phyloP scores from a whole-genome alignment of 2,888 invertebrate genomes.

The Meliscaeva auricollis region DNA sequence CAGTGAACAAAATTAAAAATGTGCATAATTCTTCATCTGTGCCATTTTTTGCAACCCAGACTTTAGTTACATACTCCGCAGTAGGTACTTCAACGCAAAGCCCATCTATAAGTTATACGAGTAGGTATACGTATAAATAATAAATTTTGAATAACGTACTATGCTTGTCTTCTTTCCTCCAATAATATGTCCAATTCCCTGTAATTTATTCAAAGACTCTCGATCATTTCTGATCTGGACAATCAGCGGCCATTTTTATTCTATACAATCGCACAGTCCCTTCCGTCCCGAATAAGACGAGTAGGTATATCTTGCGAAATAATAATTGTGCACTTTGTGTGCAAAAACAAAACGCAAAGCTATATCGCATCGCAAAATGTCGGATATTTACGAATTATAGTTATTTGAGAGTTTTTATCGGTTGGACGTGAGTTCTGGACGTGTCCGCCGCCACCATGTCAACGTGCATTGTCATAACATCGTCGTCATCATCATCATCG shows the following conservation, averaged over 20 bases:
- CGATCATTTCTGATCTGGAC: conserved; percentile 72
- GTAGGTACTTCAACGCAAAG: conserved; percentile 33
- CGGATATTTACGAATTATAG: conserved; percentile 76
- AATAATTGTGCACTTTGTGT: conserved; percentile 74
- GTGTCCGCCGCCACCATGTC: conserved; percentile 71
- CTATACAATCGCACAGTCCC: not conserved
- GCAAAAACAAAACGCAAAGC: conserved; percentile 55
- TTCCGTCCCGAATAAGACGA: conserved; percentile 18
- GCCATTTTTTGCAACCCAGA: not conserved
- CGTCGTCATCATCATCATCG: conserved; percentile 26
- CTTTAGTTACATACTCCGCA: conserved; percentile 27
- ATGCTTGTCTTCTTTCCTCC: conserved; percentile 71
- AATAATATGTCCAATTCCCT: conserved; percentile 61
- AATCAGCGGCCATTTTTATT: conserved; percentile 75
- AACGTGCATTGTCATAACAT: conserved; percentile 68
- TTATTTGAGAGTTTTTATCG: conserved; percentile 76
- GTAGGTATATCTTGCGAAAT: conserved; percentile 55
- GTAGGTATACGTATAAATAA: not conserved
- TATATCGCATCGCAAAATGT: conserved; percentile 73
- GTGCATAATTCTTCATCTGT: too few species aligned
- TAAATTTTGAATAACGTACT: conserved; percentile 5
- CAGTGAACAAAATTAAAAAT: too few species aligned
- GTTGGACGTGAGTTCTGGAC: conserved; percentile 75
- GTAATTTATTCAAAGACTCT: conserved; percentile 72
- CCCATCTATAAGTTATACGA: conserved; percentile 2